Base-by-base conservation (phyloP, 2,797 vertebrate species). In the Danio aesculapii region DNA sequence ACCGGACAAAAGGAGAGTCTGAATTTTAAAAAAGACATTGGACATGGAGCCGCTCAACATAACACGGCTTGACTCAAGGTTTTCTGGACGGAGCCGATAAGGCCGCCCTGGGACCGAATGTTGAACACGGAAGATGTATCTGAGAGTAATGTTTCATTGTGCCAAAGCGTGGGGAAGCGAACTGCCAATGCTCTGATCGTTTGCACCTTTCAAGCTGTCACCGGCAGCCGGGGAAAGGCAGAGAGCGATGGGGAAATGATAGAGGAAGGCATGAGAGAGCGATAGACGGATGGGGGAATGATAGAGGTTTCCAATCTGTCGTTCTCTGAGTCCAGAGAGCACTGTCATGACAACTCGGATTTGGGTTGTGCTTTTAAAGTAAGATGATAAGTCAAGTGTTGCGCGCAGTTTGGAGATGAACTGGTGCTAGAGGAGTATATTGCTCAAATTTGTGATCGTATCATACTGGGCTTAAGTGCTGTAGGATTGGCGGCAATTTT, bases 51-150 rank as follows among this genome's bases (percentile, higher is more conserved):
- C 30, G 68, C 49, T 80, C 57, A 62, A 49, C 75, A 47, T 72
- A 71, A 81, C 73, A 64, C 21, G 66, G 77, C 73, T 84, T 79
- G 77, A 77, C 83, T 66, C n/a, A 0, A 55, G 68, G 68, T 41
- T 86, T 89, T 79, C 63, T 88, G 88, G n/a, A 4, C 78, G 49
- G 82, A 74, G 72, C 83, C 88, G 91, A 93, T 94, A 92, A 91
- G 88, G 77, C 74, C 47, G 83, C 89, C 82, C 78, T 53, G 86
- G 88, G 90, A 87, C 79, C 64, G 78, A 68, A n/a, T 75, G 74
- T 88, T 88, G 30, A 89, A 90, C 93, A 89, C 86, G 89, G 91
- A 92, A 92, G 92, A 94, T 90, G 94, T 91, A 95, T 95, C 90
- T 92, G 88, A 88, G 89, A 94, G 85, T 91, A 89, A 92, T 94